Evolutionary conservation across 2,888 invertebrate genomes (phyloP), one percentile per base, ranked within the genome.

Genomic region (Allolobophora icterica): DNA sequence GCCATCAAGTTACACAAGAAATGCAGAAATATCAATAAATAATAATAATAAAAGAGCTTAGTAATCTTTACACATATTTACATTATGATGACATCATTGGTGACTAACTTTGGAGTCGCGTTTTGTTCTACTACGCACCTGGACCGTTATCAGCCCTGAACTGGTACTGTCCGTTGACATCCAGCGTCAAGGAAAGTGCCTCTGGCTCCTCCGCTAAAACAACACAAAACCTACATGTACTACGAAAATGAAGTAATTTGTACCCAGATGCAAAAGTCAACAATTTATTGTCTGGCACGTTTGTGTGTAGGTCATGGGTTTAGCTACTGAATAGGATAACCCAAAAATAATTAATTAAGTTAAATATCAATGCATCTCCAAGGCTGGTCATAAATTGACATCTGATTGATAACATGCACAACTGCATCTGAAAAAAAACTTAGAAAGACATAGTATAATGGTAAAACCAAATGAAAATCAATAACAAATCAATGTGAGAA

Each of bases 71-170:
- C 11, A 13, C 13, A n/a, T n/a, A 0, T 71, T 71, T 30, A 71
- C n/a, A 11, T 71, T 71, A 71, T 8, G n/a, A n/a, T 11, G 71
- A 71, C n/a, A n/a, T n/a, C 8, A n/a, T 71, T 71, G 71, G 71
- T n/a, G 17, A n/a, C 30, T 11, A 71, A 71, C 8, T 71, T 6
- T n/a, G 11, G 42, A 42, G 52, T 52, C 52, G 15, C 6, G 71
- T 17, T n/a, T 71, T 71, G n/a, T n/a, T 71, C 34, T 35, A 35
- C 71, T 71, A 83, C 33, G 21, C 42, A 42, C 90, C 90, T 84
- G 91, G 91, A 13, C 52, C 90, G 33, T 84, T 91, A 19, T 91
- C 87, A 42, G 91, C 90, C 30, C 45, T 91, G 42, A 91, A 71
- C 45, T 90, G 34, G 35, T 91, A 91, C 30, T 90, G 89, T 45